phyloP scores from a whole-genome alignment of 1,140 invertebrate species.

The Ceratina australensis region DNA sequence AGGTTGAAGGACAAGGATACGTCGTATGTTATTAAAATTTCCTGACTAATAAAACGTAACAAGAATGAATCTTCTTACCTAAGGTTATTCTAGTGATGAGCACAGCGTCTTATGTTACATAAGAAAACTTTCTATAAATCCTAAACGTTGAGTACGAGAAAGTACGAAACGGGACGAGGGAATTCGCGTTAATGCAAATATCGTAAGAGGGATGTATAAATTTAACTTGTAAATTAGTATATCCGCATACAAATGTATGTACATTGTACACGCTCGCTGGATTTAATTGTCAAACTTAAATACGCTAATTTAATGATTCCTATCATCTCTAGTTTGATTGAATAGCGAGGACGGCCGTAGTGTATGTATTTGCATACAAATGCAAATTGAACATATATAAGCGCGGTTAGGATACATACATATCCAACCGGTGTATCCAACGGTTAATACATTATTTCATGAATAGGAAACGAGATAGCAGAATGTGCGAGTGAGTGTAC shows the following conservation, averaged over 20 bases:
- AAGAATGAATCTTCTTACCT: too few relatives aligned
- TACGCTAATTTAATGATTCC: slow-evolving; percentile 28
- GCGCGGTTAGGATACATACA: slow-evolving; percentile 10
- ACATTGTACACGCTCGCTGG: background rate
- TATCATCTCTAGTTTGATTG: slow-evolving; percentile 32
- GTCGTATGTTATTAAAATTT: too few relatives aligned
- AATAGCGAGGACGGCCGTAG: background rate
- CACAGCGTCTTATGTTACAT: too few relatives aligned
- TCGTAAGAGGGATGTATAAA: background rate
- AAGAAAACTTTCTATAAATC: too few relatives aligned
- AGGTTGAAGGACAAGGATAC: too few relatives aligned
- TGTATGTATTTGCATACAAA: slow-evolving; percentile 23
- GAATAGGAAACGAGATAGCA: slow-evolving; percentile 28
- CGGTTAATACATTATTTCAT: slow-evolving; percentile 32
- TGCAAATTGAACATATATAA: slow-evolving; percentile 30
- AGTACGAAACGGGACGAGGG: too few relatives aligned
- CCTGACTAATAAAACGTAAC: too few relatives aligned
- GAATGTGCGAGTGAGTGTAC: slow-evolving; percentile 1
- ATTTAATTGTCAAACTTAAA: slow-evolving; percentile 27
- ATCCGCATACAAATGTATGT: background rate
- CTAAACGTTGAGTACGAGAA: too few relatives aligned
- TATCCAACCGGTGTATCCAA: slow-evolving; percentile 1
- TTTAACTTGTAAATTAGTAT: slow-evolving; percentile 19
- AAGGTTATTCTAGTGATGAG: too few relatives aligned
- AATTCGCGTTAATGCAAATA: background rate